Percentiles rank a stretch among this genome's conserved stretches.
Conservation (phyloP, 2,888 invertebrate genomes). For the Busseola fusca region DNA sequence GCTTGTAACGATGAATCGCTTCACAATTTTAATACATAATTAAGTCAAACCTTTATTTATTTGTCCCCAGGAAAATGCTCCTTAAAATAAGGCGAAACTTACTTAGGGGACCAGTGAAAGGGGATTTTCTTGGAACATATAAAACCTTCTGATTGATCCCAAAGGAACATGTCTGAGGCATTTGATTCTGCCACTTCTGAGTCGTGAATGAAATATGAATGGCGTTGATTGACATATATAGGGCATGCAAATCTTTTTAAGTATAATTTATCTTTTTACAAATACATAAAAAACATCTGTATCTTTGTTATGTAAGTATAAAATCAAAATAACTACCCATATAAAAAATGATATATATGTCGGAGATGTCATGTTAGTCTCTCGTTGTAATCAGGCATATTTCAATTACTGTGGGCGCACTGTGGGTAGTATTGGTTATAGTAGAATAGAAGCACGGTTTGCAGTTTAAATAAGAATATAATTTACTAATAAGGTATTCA, state of each 20-base stretch:
- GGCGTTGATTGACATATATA: conserved; percentile 7
- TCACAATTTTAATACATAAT: neutral
- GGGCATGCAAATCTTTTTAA: neutral
- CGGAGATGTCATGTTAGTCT: too few relatives aligned
- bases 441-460: too few relatives aligned
- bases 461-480: too few relatives aligned
- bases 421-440: too few relatives aligned
- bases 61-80: too few relatives aligned
- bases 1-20: neutral
- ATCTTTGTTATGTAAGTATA: neutral
- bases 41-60: neutral
- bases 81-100: too few relatives aligned
- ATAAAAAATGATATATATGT: too few relatives aligned
- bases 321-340: neutral
- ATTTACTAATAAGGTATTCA: too few relatives aligned
- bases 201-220: conserved; percentile 4
- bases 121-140: neutral
- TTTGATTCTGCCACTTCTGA: neutral
- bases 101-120: too few relatives aligned
- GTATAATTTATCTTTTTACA: neutral
- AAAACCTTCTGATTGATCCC: neutral
- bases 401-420: too few relatives aligned
- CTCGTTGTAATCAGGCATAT: too few relatives aligned
- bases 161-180: neutral
- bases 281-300: neutral